Percentiles rank a stretch among this genome's conserved stretches.
These are phyloP conservation scores for Eupithecia insigniata DNA, from an alignment of 2,888 invertebrate species.

Conservation along the genomic window DNA sequence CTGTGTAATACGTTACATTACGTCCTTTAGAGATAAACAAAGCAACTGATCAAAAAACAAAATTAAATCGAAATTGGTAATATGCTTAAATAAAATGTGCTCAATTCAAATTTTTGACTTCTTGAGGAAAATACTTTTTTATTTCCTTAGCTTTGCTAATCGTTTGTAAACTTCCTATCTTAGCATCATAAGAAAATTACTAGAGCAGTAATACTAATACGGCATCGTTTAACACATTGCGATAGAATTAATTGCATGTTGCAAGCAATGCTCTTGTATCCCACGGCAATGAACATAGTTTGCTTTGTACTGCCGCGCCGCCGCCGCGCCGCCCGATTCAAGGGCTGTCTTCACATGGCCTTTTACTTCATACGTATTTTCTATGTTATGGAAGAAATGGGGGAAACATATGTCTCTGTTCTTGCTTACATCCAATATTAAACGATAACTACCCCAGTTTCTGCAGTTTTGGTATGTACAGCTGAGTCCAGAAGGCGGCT, in stretches of 20 bases:
- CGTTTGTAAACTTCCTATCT: not conserved
- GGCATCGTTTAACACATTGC: constrained; percentile 32
- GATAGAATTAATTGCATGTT: constrained; percentile 36
- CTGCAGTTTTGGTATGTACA: not conserved
- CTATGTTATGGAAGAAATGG: constrained; percentile 8
- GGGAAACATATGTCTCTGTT: not conserved
- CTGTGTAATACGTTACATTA: too few relatives aligned
- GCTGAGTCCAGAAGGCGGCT: not conserved
- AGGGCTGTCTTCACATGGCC: constrained; percentile 39
- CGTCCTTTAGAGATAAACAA: too few relatives aligned
- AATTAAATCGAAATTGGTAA: too few relatives aligned
- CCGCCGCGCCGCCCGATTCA: constrained; percentile 23
- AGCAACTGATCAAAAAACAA: too few relatives aligned
- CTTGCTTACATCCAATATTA: not conserved
- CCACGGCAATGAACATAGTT: constrained; percentile 34
- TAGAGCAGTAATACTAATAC: constrained; percentile 13
- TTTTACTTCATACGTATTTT: constrained; percentile 34
- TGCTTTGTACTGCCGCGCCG: constrained; percentile 37
- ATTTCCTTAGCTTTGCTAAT: not conserved
- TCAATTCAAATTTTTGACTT: too few relatives aligned
- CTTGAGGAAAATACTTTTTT: too few relatives aligned
- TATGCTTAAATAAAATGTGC: too few relatives aligned
- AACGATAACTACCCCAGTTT: not conserved
- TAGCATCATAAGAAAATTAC: not conserved
- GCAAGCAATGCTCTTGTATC: constrained; percentile 32